phyloP scores from a whole-genome alignment of 2,888 invertebrate genomes.

The Drosophila affinis region DNA sequence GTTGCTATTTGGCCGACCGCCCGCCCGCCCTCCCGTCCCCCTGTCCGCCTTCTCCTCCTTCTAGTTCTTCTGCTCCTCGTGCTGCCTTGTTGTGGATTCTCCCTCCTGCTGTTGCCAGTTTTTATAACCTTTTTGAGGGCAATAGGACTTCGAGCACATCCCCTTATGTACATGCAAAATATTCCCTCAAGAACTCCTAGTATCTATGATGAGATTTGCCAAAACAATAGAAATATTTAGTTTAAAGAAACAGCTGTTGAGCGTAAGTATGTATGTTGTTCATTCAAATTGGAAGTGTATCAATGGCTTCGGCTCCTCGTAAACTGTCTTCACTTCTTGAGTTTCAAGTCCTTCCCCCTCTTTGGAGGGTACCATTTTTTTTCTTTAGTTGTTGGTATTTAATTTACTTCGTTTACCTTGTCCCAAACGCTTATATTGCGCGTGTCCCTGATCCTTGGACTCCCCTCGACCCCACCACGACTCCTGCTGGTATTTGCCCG shows the following conservation, averaged over 20 bases:
- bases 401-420: slow-evolving; percentile 67
- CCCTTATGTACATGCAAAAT: not conserved
- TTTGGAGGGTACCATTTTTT: slow-evolving; percentile 4
- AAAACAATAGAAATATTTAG: too few relatives aligned
- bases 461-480: not conserved
- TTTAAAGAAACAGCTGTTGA: too few relatives aligned
- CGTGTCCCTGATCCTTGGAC: slow-evolving; percentile 45
- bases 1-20: slow-evolving; percentile 19
- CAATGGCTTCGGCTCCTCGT: not conserved
- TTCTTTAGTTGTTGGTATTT: slow-evolving; percentile 47
- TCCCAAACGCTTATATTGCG: slow-evolving; percentile 45
- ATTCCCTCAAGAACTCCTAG: too few relatives aligned
- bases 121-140: not conserved
- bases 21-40: not conserved
- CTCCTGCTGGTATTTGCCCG: slow-evolving; percentile 39
- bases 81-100: slow-evolving; percentile 27
- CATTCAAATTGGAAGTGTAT: not conserved
- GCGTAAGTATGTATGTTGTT: too few relatives aligned
- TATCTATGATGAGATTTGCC: too few relatives aligned
- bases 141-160: not conserved
- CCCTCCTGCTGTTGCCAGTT: slow-evolving; percentile 38
- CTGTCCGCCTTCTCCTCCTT: too few relatives aligned
- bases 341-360: not conserved
- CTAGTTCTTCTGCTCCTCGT: not conserved
- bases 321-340: not conserved